A percentile compares a stretch with the other conserved stretches of the same genome.
Evolutionary conservation across 2,888 invertebrate species (phyloP).

Genomic region (Artemia sp.): DNA sequence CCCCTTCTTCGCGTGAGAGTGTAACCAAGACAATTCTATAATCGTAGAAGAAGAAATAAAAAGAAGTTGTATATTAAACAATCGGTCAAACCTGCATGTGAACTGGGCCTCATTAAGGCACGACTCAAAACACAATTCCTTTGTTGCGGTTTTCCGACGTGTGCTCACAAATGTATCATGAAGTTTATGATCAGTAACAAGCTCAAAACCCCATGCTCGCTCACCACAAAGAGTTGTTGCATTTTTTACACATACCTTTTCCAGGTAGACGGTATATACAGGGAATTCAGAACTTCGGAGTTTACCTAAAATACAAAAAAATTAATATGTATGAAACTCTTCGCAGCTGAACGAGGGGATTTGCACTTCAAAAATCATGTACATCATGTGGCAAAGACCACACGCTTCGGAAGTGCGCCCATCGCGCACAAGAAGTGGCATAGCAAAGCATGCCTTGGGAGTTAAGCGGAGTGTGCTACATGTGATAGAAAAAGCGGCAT

Average conservation of each 20-base stretch:
- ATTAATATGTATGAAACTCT: neutral
- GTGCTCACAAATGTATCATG: conserved; percentile 25
- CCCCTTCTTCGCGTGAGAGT: no score
- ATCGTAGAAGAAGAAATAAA: no score
- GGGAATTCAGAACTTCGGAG: conserved; percentile 32
- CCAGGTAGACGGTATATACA: conserved; percentile 32
- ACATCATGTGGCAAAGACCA: no score
- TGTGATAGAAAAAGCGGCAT: no score
- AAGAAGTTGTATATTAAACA: no score
- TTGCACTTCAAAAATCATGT: no score
- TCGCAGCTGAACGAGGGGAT: no score
- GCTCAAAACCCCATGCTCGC: conserved; percentile 33
- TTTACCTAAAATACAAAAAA: conserved; percentile 27
- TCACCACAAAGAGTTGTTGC: conserved; percentile 24
- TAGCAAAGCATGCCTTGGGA: no score
- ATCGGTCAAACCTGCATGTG: conserved; percentile 31
- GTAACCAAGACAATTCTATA: no score
- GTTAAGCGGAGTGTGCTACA: no score
- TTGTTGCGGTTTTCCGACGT: conserved; percentile 27
- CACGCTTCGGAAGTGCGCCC: no score
- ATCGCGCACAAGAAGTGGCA: no score
- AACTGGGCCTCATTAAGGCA: conserved; percentile 33
- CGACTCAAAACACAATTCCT: conserved; percentile 31
- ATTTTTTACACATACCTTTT: conserved; percentile 30
- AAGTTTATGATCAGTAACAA: conserved; percentile 30